Conservation (phyloP, 1,140 invertebrate species). For the Heliconius nattereri region DNA sequence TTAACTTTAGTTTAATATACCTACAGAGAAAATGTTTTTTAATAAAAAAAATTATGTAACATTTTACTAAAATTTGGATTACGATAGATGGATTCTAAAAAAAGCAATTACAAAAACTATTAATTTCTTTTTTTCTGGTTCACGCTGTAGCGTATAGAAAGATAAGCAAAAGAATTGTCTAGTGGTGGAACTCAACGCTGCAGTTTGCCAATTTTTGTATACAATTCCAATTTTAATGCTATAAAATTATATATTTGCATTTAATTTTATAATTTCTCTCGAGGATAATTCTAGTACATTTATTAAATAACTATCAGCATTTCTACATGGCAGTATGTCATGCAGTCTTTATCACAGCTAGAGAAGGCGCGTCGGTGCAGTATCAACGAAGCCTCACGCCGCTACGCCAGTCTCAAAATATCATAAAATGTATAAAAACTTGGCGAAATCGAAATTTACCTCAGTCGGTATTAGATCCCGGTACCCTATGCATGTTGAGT, state of each 20-base stretch:
- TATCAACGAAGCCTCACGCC: conserved; percentile 7
- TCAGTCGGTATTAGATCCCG: conserved; percentile 30
- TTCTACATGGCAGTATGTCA: conserved; percentile 10
- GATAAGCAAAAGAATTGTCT: neutral
- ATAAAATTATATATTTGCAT: too few species aligned
- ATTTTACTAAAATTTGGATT: too few species aligned
- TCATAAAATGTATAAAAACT: conserved; percentile 39
- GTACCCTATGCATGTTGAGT: neutral
- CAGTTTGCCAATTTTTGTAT: neutral
- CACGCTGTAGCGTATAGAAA: too few species aligned
- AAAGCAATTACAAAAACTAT: too few species aligned
- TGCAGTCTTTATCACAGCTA: conserved; percentile 29
- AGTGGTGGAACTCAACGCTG: neutral
- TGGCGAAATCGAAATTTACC: conserved; percentile 11
- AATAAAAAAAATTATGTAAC: too few species aligned
- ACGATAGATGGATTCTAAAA: too few species aligned
- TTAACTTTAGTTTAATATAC: too few species aligned
- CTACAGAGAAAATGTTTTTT: too few species aligned
- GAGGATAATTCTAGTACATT: neutral
- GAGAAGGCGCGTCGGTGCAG: conserved; percentile 33
- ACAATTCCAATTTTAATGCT: too few species aligned
- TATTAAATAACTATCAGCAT: neutral
- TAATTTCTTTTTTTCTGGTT: too few species aligned
- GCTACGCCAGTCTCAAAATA: conserved; percentile 13
- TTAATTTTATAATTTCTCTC: too few species aligned